A percentile compares a stretch with the other conserved stretches of the same genome.
phyloP scores from a whole-genome alignment of 37 sponge, comb jelly and placozoan genomes.

The Mnemiopsis leidyi region DNA sequence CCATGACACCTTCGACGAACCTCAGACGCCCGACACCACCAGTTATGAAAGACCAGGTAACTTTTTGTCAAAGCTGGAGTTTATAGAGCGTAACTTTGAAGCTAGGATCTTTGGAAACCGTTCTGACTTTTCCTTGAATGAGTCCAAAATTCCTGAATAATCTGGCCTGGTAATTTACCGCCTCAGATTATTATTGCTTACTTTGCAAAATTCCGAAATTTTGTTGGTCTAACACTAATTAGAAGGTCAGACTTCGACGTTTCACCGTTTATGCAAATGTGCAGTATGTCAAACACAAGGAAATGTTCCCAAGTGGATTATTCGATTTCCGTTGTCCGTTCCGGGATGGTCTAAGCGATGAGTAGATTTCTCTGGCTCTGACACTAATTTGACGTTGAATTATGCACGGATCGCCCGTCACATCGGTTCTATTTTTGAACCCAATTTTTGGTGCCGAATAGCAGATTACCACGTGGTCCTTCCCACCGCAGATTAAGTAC shows the following conservation, averaged over 20 bases:
- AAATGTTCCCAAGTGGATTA: background rate
- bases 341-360: background rate
- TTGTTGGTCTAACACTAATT: too few species aligned
- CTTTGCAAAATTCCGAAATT: too few species aligned
- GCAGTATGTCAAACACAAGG: background rate
- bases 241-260: too few species aligned
- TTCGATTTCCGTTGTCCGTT: background rate
- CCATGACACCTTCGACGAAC: slow-evolving; percentile 42
- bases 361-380: background rate
- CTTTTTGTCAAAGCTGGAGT: too few species aligned
- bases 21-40: slow-evolving; percentile 50
- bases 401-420: background rate
- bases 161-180: too few species aligned
- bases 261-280: too few species aligned
- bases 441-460: background rate
- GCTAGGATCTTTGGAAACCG: too few species aligned
- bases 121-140: too few species aligned
- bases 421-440: background rate
- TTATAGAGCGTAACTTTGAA: too few species aligned
- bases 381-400: background rate
- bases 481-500: background rate
- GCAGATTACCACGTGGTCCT: background rate
- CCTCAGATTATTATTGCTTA: too few species aligned
- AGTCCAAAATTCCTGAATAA: too few species aligned
- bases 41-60: slow-evolving; percentile 52